Conservation (phyloP, 2,888 invertebrate species). For the Microctonus aethiopoides region DNA sequence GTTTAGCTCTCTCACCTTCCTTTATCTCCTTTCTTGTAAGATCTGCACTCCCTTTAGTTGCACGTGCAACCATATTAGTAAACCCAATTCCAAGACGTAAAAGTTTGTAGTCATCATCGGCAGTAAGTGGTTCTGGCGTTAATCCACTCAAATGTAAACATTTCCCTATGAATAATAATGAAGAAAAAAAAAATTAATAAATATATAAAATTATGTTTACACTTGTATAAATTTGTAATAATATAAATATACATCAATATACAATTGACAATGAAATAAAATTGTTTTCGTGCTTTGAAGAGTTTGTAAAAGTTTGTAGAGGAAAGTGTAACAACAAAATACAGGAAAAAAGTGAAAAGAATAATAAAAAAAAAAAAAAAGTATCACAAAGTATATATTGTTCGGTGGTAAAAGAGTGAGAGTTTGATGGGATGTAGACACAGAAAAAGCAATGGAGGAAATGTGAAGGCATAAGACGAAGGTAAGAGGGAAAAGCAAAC, state of each 20-base stretch:
- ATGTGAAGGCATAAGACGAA: constrained; percentile 10
- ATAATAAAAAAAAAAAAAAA: constrained; percentile 15
- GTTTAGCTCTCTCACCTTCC: constrained; percentile 76
- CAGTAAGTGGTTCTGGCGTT: constrained; percentile 94
- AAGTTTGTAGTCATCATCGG: constrained; percentile 94
- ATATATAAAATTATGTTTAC: not conserved
- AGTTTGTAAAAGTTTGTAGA: not conserved
- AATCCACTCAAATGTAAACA: constrained; percentile 94
- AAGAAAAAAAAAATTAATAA: constrained; percentile 5
- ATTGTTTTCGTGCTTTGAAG: not conserved
- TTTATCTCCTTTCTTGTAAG: constrained; percentile 93
- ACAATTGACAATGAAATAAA: not conserved
- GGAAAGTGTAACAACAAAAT: constrained; percentile 1
- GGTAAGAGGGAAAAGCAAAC: constrained; percentile 23
- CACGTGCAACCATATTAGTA: constrained; percentile 96
- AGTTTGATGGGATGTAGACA: constrained; percentile 10
- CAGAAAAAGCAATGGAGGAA: not conserved
- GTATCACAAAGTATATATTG: constrained; percentile 23
- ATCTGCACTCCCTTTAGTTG: constrained; percentile 96
- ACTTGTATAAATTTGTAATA: not conserved
- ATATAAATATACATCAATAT: not conserved
- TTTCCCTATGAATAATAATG: constrained; percentile 75
- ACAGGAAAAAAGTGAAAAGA: constrained; percentile 16
- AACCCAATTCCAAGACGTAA: constrained; percentile 96
- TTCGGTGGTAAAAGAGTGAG: constrained; percentile 33